These are phyloP conservation scores for Gymnocheta viridis DNA, from an alignment of 2,888 invertebrate species.

Conservation along the genomic window DNA sequence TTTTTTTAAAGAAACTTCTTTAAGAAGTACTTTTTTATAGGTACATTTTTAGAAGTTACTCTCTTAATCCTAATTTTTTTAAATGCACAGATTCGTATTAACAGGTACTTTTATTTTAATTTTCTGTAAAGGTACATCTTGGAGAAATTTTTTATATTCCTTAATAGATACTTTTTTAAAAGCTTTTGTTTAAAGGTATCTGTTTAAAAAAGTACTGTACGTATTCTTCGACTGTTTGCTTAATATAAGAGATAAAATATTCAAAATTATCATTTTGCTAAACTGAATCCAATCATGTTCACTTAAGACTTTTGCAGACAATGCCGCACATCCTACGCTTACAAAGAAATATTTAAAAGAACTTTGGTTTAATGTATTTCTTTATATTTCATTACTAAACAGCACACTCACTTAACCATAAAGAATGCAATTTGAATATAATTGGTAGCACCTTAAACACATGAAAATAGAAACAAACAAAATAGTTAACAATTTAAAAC, in stretches of 20 bases:
- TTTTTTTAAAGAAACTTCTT: background rate
- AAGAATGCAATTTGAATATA: constrained; percentile 20
- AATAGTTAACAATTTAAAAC: constrained; percentile 44
- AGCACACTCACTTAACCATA: constrained; percentile 60
- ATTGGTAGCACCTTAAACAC: background rate
- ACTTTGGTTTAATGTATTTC: background rate
- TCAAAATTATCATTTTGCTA: background rate
- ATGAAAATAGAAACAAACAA: background rate
- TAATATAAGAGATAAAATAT: no score
- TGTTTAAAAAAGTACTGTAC: no score
- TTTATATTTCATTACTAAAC: constrained; percentile 2
- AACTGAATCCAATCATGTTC: background rate
- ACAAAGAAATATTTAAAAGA: background rate
- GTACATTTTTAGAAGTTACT: background rate
- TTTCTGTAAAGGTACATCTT: background rate
- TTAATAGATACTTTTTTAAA: background rate
- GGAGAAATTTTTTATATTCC: background rate
- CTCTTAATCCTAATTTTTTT: background rate
- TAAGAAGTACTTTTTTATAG: background rate
- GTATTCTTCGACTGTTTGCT: no score
- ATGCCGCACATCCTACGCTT: background rate
- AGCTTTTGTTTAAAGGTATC: background rate
- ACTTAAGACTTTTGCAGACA: background rate
- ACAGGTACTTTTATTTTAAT: background rate
- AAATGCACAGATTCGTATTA: no score